Base-by-base conservation (phyloP, 2,888 invertebrate species). In the Gymnosoma rotundatum region DNA sequence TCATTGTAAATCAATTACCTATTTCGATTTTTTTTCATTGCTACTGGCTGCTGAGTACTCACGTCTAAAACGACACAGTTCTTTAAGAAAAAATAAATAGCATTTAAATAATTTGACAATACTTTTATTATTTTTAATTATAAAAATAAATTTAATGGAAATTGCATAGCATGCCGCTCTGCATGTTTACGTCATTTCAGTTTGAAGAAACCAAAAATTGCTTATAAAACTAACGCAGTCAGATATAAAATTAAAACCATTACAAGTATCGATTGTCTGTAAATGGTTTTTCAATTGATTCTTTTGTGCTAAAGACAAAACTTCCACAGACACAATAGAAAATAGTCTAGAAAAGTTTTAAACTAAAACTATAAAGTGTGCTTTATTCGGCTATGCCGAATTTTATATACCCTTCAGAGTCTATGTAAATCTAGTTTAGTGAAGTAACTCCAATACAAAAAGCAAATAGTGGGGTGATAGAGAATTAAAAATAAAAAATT, bases 1-100 rank as follows among this genome's bases (percentile, higher is more conserved):
- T 83, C 70, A 79, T 61, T 75, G 66, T 83, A 83, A 83, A 79
- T 83, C 75, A 79, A 66, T 70, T 75, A 83, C 12, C 2, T 61
- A 58, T 20, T 4, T 8, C 32, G 8, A 20, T 66, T 48, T 25
- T n/a, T 38, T 74, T 21, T 32, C 21, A 52, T 25, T 25, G 25
- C 25, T 42, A 54, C 38, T 60, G 42, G 2, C 56, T 36, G 70
- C 45, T 42, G 70, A 58, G 64, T 52, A 60, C 54, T 78, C 78
- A 83, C 74, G 74, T 70, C 75, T 78, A 52, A 74, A 56, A 14
- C 48, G 25, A 58, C 21, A 58, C 25, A 79, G 36, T 50, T 72
- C 25, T 25, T 4, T 25, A 25, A 25, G 25, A 25, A 12, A 12
- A n/a, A 50, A 50, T 8, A 18, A 50, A 50, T n/a, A 18, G n/a